Percentiles rank a stretch among this genome's conserved stretches.
These are phyloP conservation scores for Chloropsis hardwickii DNA, from an alignment of 2,113 vertebrate species.

Conservation along the genomic window DNA sequence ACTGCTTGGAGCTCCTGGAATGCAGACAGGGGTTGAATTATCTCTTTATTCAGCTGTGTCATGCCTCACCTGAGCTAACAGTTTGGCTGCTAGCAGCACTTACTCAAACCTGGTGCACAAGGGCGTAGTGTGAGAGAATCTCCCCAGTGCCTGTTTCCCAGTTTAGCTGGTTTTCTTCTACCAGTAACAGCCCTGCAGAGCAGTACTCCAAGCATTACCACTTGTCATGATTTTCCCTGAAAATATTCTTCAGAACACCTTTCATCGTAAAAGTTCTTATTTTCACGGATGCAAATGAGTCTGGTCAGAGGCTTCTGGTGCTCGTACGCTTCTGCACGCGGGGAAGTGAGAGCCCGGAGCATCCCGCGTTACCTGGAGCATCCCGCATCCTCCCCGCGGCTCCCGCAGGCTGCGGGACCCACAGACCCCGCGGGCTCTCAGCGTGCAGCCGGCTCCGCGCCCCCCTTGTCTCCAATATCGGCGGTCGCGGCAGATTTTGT, in stretches of 20 bases:
- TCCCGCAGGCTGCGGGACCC: background rate
- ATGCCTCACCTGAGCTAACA: background rate
- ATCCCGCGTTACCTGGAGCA: background rate
- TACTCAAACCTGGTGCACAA: background rate
- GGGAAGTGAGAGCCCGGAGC: background rate
- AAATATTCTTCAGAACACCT: background rate
- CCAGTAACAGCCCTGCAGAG: background rate
- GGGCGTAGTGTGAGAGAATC: background rate
- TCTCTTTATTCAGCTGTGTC: background rate
- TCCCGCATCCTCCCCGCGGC: background rate
- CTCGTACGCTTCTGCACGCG: accelerated
- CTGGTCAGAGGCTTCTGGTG: background rate
- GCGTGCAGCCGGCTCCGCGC: accelerated
- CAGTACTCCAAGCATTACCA: background rate
- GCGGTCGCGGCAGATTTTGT: accelerated
- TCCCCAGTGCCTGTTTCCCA: background rate
- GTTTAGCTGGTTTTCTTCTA: background rate
- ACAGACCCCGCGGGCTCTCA: background rate
- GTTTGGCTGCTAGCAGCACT: background rate
- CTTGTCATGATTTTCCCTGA: background rate
- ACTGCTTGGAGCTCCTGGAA: accelerated
- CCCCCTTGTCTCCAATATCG: accelerated
- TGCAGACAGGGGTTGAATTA: background rate
- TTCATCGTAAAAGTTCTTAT: background rate
- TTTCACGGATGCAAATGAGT: background rate